These are phyloP conservation scores for Oryctolagus cuniculus DNA, from an alignment of 2,113 vertebrate species.

Conservation along the genomic window mOryCun1.1 NC_091441.1:104787501-104788000, in stretches of 20 bases:
- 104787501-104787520: background rate
- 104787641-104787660: background rate
- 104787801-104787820: background rate
- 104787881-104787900: background rate
- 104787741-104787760: background rate
- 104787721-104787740: background rate
- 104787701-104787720: background rate
- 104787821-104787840: background rate
- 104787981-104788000: background rate
- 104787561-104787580: constrained; percentile 16
- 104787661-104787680: background rate
- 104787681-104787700: constrained; percentile 20
- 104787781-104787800: background rate
- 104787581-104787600: background rate
- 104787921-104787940: background rate
- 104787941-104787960: background rate
- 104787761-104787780: background rate
- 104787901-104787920: background rate
- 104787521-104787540: background rate
- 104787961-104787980: background rate
- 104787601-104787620: background rate
- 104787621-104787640: background rate
- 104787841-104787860: background rate
- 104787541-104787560: background rate
- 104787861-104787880: background rate